Base-by-base conservation (phyloP, 2,113 vertebrate genomes). In the Polypterus bichir region DNA sequence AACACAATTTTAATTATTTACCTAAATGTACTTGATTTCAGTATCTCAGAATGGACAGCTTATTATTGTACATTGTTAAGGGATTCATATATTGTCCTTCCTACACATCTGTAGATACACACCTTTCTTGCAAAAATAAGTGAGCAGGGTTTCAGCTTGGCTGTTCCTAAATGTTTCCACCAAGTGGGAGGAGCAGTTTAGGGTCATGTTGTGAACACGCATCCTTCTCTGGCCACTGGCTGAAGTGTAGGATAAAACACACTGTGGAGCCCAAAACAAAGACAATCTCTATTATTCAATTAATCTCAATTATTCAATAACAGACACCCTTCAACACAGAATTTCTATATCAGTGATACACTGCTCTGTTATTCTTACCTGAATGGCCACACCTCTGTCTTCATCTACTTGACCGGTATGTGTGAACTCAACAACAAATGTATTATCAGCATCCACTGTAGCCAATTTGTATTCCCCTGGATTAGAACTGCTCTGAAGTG, bases 81-180 rank as follows among this genome's bases (percentile, higher is more conserved):
- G 27, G 27, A 27, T 27, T 27, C 27, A 2, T 27, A 27, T 2
- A 27, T 27, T 27, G 27, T 27, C 27, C 27, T 27, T 27, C 2
- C 27, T 27, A 27, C 27, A 27, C 27, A 27, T 27, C 45, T 27
- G 9, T 4, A 8, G 9, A 3, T 46, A 5, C 76, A 68, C 69
- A 85, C 86, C 78, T 64, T 81, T 84, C 64, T 87, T 87, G 80
- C 83, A 81, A 75, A 86, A 87, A 70, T 84, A 87, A 44, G 77
- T 66, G 49, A 86, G 82, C 1, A 88, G 72, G 0, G 83, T 83
- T 65, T 87, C 83, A 2, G 83, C 83, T 74, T 88, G 83, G 67
- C 71, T 83, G 65, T 77, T 77, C 27, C 83, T 71, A 68, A 87
- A 88, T 7, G 74, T 64, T 45, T 87, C 83, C 72, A 82, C 78